These are phyloP conservation scores for Atta texana DNA, from an alignment of 1,140 invertebrate genomes.

Conservation along the genomic window DNA sequence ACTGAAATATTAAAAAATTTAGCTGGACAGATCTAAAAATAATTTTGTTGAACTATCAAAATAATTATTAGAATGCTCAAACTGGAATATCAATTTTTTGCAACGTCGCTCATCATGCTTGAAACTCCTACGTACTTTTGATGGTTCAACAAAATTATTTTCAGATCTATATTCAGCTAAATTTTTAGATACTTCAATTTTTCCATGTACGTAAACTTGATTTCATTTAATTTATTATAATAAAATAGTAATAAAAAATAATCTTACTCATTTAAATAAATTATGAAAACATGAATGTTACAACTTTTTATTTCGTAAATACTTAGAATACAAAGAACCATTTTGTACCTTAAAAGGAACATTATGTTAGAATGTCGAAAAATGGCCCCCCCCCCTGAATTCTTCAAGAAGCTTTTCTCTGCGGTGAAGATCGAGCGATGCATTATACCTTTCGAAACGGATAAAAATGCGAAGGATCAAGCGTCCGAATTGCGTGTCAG, in stretches of 20 bases:
- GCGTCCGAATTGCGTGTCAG: conserved; percentile 60
- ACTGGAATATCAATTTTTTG: too few relatives aligned
- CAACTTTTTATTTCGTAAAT: not conserved
- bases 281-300: not conserved
- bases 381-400: not conserved
- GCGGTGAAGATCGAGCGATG: conserved; percentile 49
- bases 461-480: conserved; percentile 56
- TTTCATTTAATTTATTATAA: not conserved
- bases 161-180: too few relatives aligned
- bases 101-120: too few relatives aligned
- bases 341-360: conserved; percentile 19
- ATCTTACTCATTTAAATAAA: not conserved
- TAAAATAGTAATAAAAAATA: not conserved
- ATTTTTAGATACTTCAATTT: too few relatives aligned
- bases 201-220: not conserved
- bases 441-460: conserved; percentile 55
- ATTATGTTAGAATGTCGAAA: conserved; percentile 24
- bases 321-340: conserved; percentile 24
- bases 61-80: too few relatives aligned
- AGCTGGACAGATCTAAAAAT: too few relatives aligned
- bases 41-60: too few relatives aligned
- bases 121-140: too few relatives aligned
- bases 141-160: too few relatives aligned
- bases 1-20: too few relatives aligned
- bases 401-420: conserved; percentile 10